phyloP scores from a whole-genome alignment of 1,140 invertebrate species.

The Dreissena polymorpha region DNA sequence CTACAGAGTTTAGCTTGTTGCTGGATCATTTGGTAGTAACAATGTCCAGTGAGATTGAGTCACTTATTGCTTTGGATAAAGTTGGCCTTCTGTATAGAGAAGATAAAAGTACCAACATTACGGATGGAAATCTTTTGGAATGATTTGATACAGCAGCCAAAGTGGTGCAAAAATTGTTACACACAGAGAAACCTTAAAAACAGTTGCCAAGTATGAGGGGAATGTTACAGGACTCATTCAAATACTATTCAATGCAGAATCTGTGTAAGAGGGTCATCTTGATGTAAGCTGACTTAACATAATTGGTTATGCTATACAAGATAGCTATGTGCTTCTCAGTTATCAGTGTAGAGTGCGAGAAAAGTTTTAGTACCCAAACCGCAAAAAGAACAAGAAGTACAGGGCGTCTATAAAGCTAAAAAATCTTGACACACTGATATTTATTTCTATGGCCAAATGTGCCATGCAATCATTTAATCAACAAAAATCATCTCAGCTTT shows the following conservation, averaged over 20 bases:
- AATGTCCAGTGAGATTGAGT: neutral
- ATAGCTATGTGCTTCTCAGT: constrained; percentile 11
- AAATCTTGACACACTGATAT: too few relatives aligned
- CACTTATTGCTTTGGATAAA: neutral
- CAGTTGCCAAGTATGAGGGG: neutral
- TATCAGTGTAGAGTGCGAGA: constrained; percentile 46
- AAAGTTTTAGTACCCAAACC: constrained; percentile 43
- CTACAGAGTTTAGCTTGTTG: neutral
- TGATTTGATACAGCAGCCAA: neutral
- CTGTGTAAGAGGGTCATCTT: constrained; percentile 13
- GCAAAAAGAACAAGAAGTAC: constrained; percentile 35
- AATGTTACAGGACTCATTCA: neutral
- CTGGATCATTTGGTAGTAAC: neutral
- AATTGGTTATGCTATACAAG: neutral
- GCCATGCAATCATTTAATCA: neutral
- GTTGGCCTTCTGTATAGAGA: neutral
- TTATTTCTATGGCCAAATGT: neutral
- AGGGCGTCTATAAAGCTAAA: constrained; percentile 1
- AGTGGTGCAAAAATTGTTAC: too few relatives aligned
- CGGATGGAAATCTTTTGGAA: neutral
- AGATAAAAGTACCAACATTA: neutral
- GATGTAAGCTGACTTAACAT: neutral
- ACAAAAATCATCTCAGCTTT: neutral
- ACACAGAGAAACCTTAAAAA: neutral
- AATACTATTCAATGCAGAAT: neutral